Percentiles rank a stretch among this genome's conserved stretches.
Conservation (phyloP, 2,888 invertebrate genomes). For the Caenorhabditis becei region DNA sequence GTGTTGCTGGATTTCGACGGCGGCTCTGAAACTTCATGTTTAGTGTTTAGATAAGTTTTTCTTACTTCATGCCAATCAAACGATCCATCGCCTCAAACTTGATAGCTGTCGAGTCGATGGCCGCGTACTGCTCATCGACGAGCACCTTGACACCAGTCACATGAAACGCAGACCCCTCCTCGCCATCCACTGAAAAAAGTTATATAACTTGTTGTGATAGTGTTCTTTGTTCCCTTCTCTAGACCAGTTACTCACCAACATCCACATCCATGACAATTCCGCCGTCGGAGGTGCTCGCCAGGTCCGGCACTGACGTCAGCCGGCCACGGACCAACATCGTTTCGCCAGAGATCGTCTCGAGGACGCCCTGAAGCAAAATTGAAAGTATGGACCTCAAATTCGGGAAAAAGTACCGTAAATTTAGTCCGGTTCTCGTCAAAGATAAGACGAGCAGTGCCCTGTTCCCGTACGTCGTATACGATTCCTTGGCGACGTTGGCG, state of each 20-base stretch:
- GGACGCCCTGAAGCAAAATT: constrained; percentile 40
- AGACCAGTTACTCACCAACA: constrained; percentile 41
- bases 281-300: constrained; percentile 34
- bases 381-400: not conserved
- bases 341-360: constrained; percentile 58
- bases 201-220: not conserved
- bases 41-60: no score
- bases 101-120: constrained; percentile 53
- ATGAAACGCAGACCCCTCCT: constrained; percentile 63
- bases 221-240: constrained; percentile 13
- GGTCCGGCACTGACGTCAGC: constrained; percentile 16
- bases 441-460: constrained; percentile 57
- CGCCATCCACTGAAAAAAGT: constrained; percentile 54
- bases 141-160: constrained; percentile 54
- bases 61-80: constrained; percentile 63
- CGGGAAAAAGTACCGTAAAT: constrained; percentile 40
- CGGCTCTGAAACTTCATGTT: constrained; percentile 55
- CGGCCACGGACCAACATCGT: constrained; percentile 58
- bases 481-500: constrained; percentile 62
- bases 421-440: constrained; percentile 55
- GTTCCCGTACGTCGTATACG: constrained; percentile 55
- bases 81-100: constrained; percentile 54
- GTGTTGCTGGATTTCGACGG: constrained; percentile 59
- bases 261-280: constrained; percentile 51
- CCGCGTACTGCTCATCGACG: constrained; percentile 49